phyloP scores from a whole-genome alignment of 2,797 vertebrate species.

The Scleropages formosus region DNA sequence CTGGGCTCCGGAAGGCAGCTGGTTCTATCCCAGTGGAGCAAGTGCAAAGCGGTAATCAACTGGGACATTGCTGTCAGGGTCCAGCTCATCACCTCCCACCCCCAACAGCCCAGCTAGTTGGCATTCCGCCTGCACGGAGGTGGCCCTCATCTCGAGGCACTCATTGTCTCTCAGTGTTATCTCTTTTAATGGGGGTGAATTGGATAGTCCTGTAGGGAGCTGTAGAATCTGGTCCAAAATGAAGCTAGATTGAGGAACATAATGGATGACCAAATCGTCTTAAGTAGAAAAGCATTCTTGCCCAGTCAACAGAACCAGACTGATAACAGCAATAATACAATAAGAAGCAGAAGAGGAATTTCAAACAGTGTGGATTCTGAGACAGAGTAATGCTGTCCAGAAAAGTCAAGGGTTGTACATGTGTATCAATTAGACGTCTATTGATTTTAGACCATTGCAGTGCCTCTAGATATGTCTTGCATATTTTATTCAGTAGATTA shows the following conservation, averaged over 20 bases:
- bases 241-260: slow-evolving; percentile 18
- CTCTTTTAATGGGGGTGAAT: slow-evolving; percentile 12
- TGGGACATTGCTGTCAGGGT: background rate
- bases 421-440: background rate
- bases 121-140: slow-evolving; percentile 12
- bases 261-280: slow-evolving; percentile 23
- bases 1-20: background rate
- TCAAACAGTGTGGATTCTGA: background rate
- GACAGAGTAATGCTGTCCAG: background rate
- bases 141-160: background rate
- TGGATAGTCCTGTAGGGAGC: slow-evolving; percentile 15
- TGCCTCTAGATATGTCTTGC: background rate
- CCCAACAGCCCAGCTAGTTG: background rate
- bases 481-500: background rate
- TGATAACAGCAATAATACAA: slow-evolving; percentile 13
- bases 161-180: background rate
- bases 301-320: background rate
- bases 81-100: background rate
- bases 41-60: background rate
- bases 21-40: background rate
- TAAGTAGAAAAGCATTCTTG: slow-evolving; percentile 21
- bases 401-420: background rate
- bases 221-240: slow-evolving; percentile 15
- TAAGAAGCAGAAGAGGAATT: background rate
- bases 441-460: no score